phyloP scores from a whole-genome alignment of 2,888 invertebrate species.

The Aplocera efformata region DNA sequence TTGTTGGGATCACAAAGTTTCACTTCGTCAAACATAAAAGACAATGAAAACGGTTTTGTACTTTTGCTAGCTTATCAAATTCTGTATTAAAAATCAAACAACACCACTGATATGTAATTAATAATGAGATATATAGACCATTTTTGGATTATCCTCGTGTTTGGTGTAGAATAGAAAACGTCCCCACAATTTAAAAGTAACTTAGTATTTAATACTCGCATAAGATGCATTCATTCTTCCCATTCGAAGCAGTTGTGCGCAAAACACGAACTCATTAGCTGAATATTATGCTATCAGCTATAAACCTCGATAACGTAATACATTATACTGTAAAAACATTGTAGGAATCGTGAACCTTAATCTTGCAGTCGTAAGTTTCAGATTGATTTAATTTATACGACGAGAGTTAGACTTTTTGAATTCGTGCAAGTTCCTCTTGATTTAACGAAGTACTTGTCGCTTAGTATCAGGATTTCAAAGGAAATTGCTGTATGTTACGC shows the following conservation, averaged over 20 bases:
- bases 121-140: too few relatives aligned
- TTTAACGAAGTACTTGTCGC: conserved; percentile 29
- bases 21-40: too few relatives aligned
- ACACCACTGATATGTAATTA: too few relatives aligned
- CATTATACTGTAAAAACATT: conserved; percentile 16
- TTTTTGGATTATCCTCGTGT: too few relatives aligned
- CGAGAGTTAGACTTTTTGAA: conserved; percentile 8
- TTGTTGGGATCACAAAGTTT: too few relatives aligned
- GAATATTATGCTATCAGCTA: conserved; percentile 34
- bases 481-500: conserved; percentile 20
- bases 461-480: conserved; percentile 23
- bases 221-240: conserved; percentile 24
- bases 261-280: conserved; percentile 34
- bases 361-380: not conserved
- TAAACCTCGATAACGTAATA: conserved; percentile 25
- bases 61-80: too few relatives aligned
- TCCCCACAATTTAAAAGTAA: conserved; percentile 1
- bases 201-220: conserved; percentile 1
- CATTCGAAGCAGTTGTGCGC: conserved; percentile 24
- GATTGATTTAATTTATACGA: not conserved
- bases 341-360: conserved; percentile 1
- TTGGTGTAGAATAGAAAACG: too few relatives aligned
- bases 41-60: too few relatives aligned
- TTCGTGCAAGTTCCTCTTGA: conserved; percentile 13
- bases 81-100: too few relatives aligned